Conservation (phyloP, 2,888 invertebrate genomes). For the Drosophila pegasa region DNA sequence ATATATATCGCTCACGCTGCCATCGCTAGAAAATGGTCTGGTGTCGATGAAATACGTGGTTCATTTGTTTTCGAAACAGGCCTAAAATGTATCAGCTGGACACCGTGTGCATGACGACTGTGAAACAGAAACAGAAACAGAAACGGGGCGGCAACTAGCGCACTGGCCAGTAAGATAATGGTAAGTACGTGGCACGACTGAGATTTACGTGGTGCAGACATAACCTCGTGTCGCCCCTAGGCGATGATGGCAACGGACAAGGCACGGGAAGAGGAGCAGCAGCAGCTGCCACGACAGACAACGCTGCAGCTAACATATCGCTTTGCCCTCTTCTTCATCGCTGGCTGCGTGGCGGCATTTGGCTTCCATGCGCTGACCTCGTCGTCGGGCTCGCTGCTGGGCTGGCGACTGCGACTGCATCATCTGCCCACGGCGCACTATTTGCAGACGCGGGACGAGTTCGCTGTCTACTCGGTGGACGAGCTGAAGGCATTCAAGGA, state of each 20-base stretch:
- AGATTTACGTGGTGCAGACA: background rate
- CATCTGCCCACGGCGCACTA: conserved; percentile 81
- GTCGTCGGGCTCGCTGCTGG: conserved; percentile 31
- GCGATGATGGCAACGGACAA: conserved; percentile 36
- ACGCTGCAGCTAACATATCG: conserved; percentile 32
- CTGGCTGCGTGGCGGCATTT: conserved; percentile 75
- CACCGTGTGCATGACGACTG: conserved; percentile 30
- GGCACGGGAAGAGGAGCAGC: background rate
- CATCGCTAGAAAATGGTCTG: conserved; percentile 24
- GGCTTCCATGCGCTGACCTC: conserved; percentile 65
- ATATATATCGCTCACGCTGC: background rate
- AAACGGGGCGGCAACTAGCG: conserved; percentile 34
- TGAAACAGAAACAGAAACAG: conserved; percentile 43
- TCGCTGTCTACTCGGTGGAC: conserved; percentile 76
- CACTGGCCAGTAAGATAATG: conserved; percentile 10
- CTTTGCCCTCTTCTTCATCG: conserved; percentile 67
- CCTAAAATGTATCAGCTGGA: conserved; percentile 44
- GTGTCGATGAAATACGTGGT: conserved; percentile 49
- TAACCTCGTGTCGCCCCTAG: conserved; percentile 8
- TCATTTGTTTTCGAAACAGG: conserved; percentile 38
- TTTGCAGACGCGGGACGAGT: conserved; percentile 83
- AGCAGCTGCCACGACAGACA: background rate
- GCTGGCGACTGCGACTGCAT: conserved; percentile 71
- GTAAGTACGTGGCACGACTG: conserved; percentile 10
- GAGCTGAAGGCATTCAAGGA: conserved; percentile 71